Base-by-base conservation (phyloP, 1,140 invertebrate species). In the Drosophila setifemur region DNA sequence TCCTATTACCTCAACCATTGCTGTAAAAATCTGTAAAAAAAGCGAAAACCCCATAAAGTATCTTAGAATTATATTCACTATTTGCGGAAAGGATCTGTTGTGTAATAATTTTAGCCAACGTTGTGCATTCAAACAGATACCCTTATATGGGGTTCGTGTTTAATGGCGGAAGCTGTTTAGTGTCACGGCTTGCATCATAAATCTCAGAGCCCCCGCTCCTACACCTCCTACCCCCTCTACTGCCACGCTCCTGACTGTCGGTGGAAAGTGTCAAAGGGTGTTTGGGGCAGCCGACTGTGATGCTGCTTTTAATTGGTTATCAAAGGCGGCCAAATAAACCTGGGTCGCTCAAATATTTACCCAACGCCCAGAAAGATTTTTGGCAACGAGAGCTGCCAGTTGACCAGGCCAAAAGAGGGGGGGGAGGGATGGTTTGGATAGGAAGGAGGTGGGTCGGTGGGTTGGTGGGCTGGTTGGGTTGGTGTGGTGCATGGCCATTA, bases 141-240 rank as follows among this genome's bases (percentile, higher is more conserved):
- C 23, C 60, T 11, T 67, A 50, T 66, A 74, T 83, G 73, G 19
- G 6, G 11, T 75, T 72, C 68, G 69, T 76, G 75, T 86, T 86
- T 86, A 86, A 86, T 86, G 81, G 81, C 81, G 81, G 72, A 86
- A 81, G 75, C 81, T 86, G 81, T 86, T 86, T 86, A 86, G 75
- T 86, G 81, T 86, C 81, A 67, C 63, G 73, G 42, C 78, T 60
- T 64, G 39, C 52, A 53, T 63, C 75, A 86, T 86, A 86, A 86
- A 85, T 85, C 81, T 68, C 52, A 25, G 53, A 1, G 11, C 21
- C 28, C 12, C 11, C 31, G 14, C 16, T 14, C 19, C 29, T 12
- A 12, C 18, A 11, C 16, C 23, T 21, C 21, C 14, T 9, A 11
- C 21, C 14, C 21, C 6, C 1, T 8, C 12, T 28, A 7, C 48